Conservation (phyloP, 2,797 vertebrate genomes). For the Lacerta viridis region DNA sequence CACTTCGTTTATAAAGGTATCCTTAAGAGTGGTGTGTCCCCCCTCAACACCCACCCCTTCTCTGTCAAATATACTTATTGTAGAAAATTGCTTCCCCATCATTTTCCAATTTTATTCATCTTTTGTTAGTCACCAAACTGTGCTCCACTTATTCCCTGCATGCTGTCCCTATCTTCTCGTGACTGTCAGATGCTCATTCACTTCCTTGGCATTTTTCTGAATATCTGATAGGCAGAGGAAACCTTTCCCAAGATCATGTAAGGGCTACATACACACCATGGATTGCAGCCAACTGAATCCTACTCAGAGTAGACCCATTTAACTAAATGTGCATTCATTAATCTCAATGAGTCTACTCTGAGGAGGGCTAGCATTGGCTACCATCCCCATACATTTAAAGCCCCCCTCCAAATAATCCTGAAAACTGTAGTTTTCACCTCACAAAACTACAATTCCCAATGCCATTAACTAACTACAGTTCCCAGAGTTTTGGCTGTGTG, state of each 20-base stretch:
- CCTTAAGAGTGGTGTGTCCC: background rate
- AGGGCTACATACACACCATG: background rate
- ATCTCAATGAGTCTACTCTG: too few relatives aligned
- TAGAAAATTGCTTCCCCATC: constrained; percentile 23
- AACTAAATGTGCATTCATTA: too few relatives aligned
- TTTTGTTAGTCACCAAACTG: constrained; percentile 9
- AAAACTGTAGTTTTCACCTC: too few relatives aligned
- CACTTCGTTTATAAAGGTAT: constrained; percentile 1
- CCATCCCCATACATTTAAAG: too few relatives aligned
- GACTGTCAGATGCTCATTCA: background rate
- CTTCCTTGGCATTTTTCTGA: background rate
- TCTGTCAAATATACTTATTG: constrained; percentile 9
- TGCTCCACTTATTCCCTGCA: background rate
- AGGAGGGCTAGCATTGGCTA: too few relatives aligned
- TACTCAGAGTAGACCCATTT: too few relatives aligned
- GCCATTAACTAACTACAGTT: too few relatives aligned
- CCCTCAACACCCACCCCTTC: background rate
- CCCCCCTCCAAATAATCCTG: too few relatives aligned
- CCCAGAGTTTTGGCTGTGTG: too few relatives aligned
- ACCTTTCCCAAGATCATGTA: background rate
- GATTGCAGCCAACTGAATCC: too few relatives aligned
- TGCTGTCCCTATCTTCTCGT: background rate
- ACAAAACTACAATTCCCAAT: too few relatives aligned
- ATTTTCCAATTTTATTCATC: constrained; percentile 27
- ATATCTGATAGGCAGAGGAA: background rate